A percentile compares a stretch with the other conserved stretches of the same genome.
Conservation (phyloP, 1,140 invertebrate genomes). For the Kradibia gibbosae region DNA sequence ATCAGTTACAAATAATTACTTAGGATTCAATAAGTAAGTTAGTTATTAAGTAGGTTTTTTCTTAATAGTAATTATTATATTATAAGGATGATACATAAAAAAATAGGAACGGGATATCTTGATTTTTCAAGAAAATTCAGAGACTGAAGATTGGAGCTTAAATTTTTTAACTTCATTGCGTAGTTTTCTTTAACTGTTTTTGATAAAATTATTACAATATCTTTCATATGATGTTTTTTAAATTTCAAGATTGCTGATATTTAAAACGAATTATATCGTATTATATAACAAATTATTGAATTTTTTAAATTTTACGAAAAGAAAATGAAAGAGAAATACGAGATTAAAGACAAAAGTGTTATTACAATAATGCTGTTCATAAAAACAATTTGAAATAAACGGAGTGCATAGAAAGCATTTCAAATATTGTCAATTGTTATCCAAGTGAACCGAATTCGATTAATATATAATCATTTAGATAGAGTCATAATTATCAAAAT, state of each 20-base stretch:
- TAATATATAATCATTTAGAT: conserved; percentile 27
- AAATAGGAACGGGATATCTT: neutral
- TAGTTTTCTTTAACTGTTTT: neutral
- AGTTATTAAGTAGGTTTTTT: neutral
- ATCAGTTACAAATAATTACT: neutral
- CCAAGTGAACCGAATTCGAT: neutral
- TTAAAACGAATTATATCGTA: neutral
- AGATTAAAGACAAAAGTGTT: neutral
- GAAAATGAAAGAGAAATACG: neutral
- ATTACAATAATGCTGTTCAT: neutral
- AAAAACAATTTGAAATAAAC: neutral
- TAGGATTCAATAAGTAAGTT: too few species aligned
- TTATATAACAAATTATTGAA: neutral
- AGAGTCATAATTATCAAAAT: too few species aligned
- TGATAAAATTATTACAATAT: neutral
- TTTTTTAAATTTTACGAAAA: neutral
- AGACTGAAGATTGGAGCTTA: conserved; percentile 45
- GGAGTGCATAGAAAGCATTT: neutral
- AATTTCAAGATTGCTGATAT: neutral
- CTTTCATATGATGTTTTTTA: neutral
- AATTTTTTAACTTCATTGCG: neutral
- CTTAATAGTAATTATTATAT: neutral
- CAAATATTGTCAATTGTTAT: conserved; percentile 14
- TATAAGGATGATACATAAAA: neutral
- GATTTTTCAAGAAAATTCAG: conserved; percentile 28